Percentiles rank a stretch among this genome's conserved stretches.
phyloP scores from a whole-genome alignment of 2,797 vertebrate genomes.

The Sardinella longiceps region DNA sequence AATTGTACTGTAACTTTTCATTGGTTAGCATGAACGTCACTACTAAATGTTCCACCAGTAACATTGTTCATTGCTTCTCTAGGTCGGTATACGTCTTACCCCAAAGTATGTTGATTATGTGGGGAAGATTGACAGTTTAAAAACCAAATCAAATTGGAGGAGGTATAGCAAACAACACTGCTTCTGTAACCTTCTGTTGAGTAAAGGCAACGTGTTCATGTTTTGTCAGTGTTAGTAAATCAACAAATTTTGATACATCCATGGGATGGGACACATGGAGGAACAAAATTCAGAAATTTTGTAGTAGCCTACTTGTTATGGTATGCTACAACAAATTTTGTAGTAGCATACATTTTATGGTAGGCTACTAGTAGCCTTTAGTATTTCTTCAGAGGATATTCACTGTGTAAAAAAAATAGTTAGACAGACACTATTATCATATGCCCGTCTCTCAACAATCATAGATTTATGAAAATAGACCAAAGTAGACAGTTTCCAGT shows the following conservation, averaged over 20 bases:
- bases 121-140: neutral
- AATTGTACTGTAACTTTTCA: constrained; percentile 51
- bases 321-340: too few relatives aligned
- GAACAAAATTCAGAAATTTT: neutral
- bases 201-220: neutral
- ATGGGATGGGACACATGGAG: neutral
- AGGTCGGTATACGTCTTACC: neutral
- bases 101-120: neutral
- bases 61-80: neutral
- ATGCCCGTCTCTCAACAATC: too few relatives aligned
- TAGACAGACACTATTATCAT: neutral
- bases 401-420: neutral
- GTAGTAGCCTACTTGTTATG: too few relatives aligned
- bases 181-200: neutral
- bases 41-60: neutral
- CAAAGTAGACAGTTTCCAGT: too few relatives aligned
- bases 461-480: too few relatives aligned
- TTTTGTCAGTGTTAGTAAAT: neutral
- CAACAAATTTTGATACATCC: neutral
- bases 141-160: neutral
- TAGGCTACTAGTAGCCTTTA: too few relatives aligned
- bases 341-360: too few relatives aligned
- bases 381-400: neutral
- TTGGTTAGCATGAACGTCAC: constrained; percentile 53
- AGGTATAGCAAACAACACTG: neutral